Evolutionary conservation across 2,113 vertebrate species (phyloP), one percentile per base, ranked within the genome.

Genomic region (Phasianus colchicus): DNA sequence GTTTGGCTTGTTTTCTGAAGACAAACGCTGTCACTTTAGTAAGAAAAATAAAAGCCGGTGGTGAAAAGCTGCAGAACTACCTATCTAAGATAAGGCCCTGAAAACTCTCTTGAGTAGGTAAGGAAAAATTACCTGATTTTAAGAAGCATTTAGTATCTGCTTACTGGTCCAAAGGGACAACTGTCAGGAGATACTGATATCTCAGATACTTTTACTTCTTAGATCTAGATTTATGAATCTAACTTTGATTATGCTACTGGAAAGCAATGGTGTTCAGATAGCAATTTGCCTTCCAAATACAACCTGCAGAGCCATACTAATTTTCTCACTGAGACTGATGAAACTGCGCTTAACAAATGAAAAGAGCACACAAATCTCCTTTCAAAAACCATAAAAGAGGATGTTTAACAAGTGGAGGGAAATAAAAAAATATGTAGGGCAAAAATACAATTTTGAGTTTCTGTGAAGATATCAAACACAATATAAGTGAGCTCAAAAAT

Each of bases 261-360:
- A 95, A 88, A 89, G 52, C 40, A 80, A 2, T 14, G 29, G 22
- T 85, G 50, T 93, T 95, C 79, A 78, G 52, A 54, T 65, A 96
- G 79, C 52, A 83, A 71, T 88, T 57, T 94, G 76, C 70, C 83
- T 79, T 86, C 38, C 55, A 78, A 95, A 81, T 32, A 65, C 40
- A 57, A 75, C 66, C 94, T 67, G 18, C 65, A 95, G 61, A 94
- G 61, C 38, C 81, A 18, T 42, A 72, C 65, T 92, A 71, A 90
- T 95, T 95, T 94, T 67, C 61, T 86, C 57, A 86, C 82, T 86
- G 64, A 88, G 72, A 40, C 64, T 93, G 83, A 86, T 83, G 83
- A 95, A 95, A 48, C 8, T 78, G 64, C 78, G 89, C 89, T 94
- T 89, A 85, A 79, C 63, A 93, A 95, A 89, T 83, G 57, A 93